A percentile compares a stretch with the other conserved stretches of the same genome.
phyloP scores from a whole-genome alignment of 2,113 vertebrate species.

The Theropithecus gelada region DNA sequence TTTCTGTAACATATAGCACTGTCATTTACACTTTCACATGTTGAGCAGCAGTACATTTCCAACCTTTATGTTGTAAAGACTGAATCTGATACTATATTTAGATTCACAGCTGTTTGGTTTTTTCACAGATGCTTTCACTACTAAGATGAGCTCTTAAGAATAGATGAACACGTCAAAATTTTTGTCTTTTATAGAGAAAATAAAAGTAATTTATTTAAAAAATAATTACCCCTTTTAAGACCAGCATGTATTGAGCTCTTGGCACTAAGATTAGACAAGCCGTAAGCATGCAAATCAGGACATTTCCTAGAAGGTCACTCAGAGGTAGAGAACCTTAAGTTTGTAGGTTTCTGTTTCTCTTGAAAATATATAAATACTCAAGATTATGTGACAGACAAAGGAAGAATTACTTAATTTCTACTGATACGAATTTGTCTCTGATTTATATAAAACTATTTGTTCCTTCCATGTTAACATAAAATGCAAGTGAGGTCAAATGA shows the following conservation, averaged over 20 bases:
- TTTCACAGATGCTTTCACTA: constrained; percentile 55
- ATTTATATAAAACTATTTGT: neutral
- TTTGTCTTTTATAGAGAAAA: constrained; percentile 47
- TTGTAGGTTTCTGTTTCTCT: neutral
- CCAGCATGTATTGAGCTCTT: neutral
- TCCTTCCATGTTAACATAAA: neutral
- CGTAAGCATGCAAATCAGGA: neutral
- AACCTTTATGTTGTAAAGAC: constrained; percentile 51
- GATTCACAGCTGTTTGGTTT: constrained; percentile 69
- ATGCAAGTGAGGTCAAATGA: neutral
- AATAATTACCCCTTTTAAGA: constrained; percentile 13
- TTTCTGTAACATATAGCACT: constrained; percentile 43
- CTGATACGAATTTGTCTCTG: neutral
- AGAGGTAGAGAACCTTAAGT: neutral
- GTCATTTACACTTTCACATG: constrained; percentile 41
- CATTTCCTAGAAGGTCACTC: neutral
- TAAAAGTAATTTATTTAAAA: constrained; percentile 32
- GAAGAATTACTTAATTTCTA: neutral
- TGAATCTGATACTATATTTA: constrained; percentile 46
- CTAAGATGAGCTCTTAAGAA: constrained; percentile 49
- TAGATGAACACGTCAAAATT: constrained; percentile 49
- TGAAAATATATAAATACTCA: neutral
- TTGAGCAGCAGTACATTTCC: neutral
- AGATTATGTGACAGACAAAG: neutral
- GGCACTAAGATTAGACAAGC: neutral